Evolutionary conservation across 2,888 invertebrate genomes (phyloP), one percentile per base, ranked within the genome.

Genomic region (Antheraea yamamai): DNA sequence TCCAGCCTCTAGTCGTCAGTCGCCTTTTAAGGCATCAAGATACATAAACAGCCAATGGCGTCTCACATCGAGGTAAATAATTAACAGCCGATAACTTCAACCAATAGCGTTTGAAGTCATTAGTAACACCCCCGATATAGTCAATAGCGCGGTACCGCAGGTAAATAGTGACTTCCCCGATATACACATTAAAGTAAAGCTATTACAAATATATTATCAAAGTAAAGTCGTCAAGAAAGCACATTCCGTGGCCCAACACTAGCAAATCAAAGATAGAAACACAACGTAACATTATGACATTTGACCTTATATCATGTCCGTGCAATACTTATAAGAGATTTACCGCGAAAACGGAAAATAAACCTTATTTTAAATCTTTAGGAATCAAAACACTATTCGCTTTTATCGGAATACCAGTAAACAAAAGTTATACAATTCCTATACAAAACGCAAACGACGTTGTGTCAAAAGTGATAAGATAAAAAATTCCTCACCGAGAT

Each of bases 261-360:
- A 10, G 39, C 39, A 70, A 39, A 70, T 70, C 70, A 70, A 35
- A 70, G 70, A 39, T 30, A 30, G 61, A 66, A 26, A 35, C 39
- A 0, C 39, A 70, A 70, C 70, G 70, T 70, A 70, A 70, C 70
- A 70, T 66, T 66, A 66, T 70, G 70, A 70, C 70, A 39, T 39
- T 70, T 70, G 70, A 70, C 70, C 47, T 47, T 47, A 47, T 12
- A 47, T 47, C 47, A 47, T 47, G 7, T 47, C 70, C 70, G n/a
- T 68, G 39, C 8, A 70, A 70, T 12, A 14, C 30, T 12, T 16
- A 30, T 66, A 16, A 30, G 18, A 66, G 7, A 16, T 66, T 30
- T 66, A 16, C 14, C 16, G 20, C 14, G 30, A 30, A 26, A 66
- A 16, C 16, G 26, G 16, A 66, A 66, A 30, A 26, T 30, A 30